These are phyloP conservation scores for Papilio aristodemus DNA, from an alignment of 1,140 invertebrate genomes.

Conservation along the genomic window DNA sequence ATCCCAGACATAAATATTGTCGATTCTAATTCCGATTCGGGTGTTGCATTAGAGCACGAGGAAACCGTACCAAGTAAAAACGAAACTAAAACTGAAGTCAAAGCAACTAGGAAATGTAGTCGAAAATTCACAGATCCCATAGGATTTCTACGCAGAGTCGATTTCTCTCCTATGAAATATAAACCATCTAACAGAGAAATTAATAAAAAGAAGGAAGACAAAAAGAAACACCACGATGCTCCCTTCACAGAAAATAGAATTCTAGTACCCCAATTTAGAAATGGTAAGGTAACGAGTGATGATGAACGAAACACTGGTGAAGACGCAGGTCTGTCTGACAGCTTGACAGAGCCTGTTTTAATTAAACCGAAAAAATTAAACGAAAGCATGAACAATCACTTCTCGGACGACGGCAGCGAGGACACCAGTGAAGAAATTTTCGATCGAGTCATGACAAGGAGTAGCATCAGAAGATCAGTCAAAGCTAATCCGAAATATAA, in stretches of 20 bases:
- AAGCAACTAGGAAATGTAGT: constrained; percentile 66
- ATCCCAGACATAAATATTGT: constrained; percentile 64
- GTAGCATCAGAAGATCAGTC: constrained; percentile 69
- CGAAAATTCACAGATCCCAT: constrained; percentile 70
- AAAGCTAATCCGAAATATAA: constrained; percentile 77
- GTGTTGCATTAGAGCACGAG: constrained; percentile 67
- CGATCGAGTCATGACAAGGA: constrained; percentile 73
- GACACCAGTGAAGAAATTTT: constrained; percentile 77
- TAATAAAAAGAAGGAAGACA: constrained; percentile 69
- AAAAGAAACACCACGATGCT: constrained; percentile 61
- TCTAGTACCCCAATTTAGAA: constrained; percentile 54
- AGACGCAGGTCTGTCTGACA: constrained; percentile 60
- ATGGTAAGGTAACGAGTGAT: constrained; percentile 64
- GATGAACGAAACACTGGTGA: constrained; percentile 59
- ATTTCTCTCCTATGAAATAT: constrained; percentile 78
- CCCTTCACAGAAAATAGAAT: constrained; percentile 49
- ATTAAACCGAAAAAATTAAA: constrained; percentile 70
- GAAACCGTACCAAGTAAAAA: constrained; percentile 51
- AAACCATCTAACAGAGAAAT: constrained; percentile 61
- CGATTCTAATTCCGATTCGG: constrained; percentile 74
- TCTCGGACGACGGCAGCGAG: constrained; percentile 74
- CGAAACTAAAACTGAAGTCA: constrained; percentile 57
- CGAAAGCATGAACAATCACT: constrained; percentile 76
- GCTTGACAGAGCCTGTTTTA: constrained; percentile 53
- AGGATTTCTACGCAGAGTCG: constrained; percentile 68